Evolutionary conservation across 2,888 invertebrate species (phyloP).

Genomic region (Phasia obesa): DNA sequence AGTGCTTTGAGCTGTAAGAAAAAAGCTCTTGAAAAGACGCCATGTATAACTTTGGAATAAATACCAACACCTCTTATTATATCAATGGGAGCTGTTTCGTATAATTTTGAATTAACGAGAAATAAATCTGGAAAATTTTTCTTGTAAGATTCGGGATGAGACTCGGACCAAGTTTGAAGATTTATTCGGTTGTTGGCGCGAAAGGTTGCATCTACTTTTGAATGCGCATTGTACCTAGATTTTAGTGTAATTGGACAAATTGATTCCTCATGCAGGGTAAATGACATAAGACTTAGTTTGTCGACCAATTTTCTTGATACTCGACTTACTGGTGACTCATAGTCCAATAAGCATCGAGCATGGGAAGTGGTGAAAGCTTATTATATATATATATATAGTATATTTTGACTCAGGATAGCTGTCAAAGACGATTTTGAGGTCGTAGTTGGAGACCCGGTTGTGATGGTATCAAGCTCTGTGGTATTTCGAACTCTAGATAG

Average conservation of each 20-base stretch:
- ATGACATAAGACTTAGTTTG: neutral
- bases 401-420: neutral
- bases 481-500: neutral
- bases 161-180: neutral
- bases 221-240: neutral
- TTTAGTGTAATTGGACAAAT: conserved; percentile 1
- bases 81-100: neutral
- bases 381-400: neutral
- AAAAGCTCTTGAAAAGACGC: no score
- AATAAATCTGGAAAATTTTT: neutral
- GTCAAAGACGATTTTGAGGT: neutral
- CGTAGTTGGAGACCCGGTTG: neutral
- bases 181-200: neutral
- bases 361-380: neutral
- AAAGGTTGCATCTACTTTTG: neutral
- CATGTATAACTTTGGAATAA: no score
- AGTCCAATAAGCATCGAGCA: neutral
- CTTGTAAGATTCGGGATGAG: neutral
- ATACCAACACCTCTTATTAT: neutral
- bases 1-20: no score
- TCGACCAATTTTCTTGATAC: neutral
- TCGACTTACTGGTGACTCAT: neutral
- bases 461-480: neutral
- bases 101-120: neutral
- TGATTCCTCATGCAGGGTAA: neutral